Base-by-base conservation (phyloP, 1,140 invertebrate genomes). In the Drosophila kurseongensis region DNA sequence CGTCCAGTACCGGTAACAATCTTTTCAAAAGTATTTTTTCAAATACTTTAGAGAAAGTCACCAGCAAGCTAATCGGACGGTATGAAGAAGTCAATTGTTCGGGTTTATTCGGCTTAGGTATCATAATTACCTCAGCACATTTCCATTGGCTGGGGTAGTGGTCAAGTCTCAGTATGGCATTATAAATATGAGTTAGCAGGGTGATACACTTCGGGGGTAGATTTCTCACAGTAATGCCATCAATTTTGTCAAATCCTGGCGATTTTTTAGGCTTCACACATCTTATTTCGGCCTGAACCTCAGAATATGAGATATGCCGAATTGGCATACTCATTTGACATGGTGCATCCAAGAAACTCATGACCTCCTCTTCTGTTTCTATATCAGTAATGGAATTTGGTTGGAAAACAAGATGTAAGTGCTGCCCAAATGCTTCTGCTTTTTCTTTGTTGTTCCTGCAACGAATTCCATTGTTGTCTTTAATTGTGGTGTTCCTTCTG, bases 11-110 rank as follows among this genome's bases (percentile, higher is more conserved):
- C 3, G 48, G 48, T 7, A 51, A 14, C 48, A 50, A 8, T 50
- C 27, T 32, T 32, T n/a, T 50, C 13, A 50, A 50, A 32, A 50
- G 23, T 35, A 50, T 50, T 29, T n/a, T 29, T 50, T 38, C 36
- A 38, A 38, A 38, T 38, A 41, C 38, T 5, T 41, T 41, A 41
- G 13, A 41, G 12, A 41, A 50, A 4, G 48, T 32, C n/a, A 14
- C n/a, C 48, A 50, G 23, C 27, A 50, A 50, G 12, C 23, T 50
- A 32, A 50, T 50, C 4, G 47, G 47, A 50, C 47, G 47, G 27
- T 32, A 50, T n/a, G 47, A 50, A 8, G 47, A 29, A 6, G 12
- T 29, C 2, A 6, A 13, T 12, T 18, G 4, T 50, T 50, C 47
- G 2, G 10, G 47, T 29, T 50, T 50, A 5, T 50, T 50, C 5